A percentile compares a stretch with the other conserved stretches of the same genome.
phyloP scores from a whole-genome alignment of 2,797 vertebrate species.

The Mareca penelope region DNA sequence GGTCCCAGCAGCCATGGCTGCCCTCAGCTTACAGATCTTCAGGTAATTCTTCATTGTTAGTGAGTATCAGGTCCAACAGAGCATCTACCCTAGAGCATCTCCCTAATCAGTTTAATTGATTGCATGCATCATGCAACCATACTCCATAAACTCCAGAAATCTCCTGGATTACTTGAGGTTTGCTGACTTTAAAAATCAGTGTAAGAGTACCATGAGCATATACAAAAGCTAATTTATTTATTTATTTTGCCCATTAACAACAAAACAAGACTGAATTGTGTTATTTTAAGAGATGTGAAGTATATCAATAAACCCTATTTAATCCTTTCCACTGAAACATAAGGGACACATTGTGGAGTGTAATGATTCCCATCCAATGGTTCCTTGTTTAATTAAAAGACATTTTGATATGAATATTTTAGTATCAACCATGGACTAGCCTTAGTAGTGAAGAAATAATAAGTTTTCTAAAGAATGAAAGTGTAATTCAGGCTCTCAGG shows the following conservation, averaged over 20 bases:
- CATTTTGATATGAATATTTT: background rate
- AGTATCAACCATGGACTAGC: slow-evolving; percentile 13
- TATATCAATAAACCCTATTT: background rate
- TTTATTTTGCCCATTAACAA: background rate
- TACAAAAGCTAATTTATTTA: background rate
- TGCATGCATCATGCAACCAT: background rate
- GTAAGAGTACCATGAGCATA: background rate
- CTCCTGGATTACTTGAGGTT: background rate
- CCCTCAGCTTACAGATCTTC: background rate
- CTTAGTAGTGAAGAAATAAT: background rate
- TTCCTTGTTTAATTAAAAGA: slow-evolving; percentile 25
- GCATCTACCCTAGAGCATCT: no score
- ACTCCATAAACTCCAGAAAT: background rate
- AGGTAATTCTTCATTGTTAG: background rate
- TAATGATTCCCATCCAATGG: background rate
- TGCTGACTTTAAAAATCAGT: background rate
- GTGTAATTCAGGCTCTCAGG: background rate
- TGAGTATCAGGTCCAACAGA: background rate
- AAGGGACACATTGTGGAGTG: background rate
- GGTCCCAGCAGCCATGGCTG: background rate
- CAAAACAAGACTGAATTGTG: background rate
- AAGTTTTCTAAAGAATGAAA: background rate
- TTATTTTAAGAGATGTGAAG: background rate
- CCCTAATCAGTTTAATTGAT: background rate
- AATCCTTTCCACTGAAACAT: background rate